Conservation (phyloP, 2,888 invertebrate genomes). For the Drosophila imparisetae region DNA sequence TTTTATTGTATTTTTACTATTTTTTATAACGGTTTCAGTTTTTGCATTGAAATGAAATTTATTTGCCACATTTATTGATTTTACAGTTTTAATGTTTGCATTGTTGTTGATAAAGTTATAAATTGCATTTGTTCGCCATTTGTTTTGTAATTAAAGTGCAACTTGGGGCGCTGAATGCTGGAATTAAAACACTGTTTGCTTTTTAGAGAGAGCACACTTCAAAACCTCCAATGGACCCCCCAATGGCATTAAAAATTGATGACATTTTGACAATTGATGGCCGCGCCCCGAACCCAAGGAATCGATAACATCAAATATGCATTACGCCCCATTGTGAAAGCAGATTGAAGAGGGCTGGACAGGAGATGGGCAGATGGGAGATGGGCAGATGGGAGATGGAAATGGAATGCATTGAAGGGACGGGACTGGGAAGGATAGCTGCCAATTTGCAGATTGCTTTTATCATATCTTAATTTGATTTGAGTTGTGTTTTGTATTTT, state of each 20-base stretch:
- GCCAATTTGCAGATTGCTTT: slow-evolving; percentile 79
- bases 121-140: slow-evolving; percentile 53
- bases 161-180: neutral
- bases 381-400: neutral
- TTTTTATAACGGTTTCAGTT: neutral
- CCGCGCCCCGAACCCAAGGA: slow-evolving; percentile 48
- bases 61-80: slow-evolving; percentile 36
- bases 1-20: neutral
- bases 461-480: slow-evolving; percentile 79
- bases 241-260: slow-evolving; percentile 68
- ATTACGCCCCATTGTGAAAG: slow-evolving; percentile 48
- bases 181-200: slow-evolving; percentile 22
- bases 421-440: slow-evolving; percentile 18
- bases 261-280: slow-evolving; percentile 80
- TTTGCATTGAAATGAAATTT: slow-evolving; percentile 33
- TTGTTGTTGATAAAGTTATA: slow-evolving; percentile 40
- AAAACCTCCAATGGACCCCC: slow-evolving; percentile 23
- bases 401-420: neutral
- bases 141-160: slow-evolving; percentile 45
- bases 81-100: slow-evolving; percentile 12
- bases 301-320: slow-evolving; percentile 80
- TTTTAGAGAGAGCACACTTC: slow-evolving; percentile 43
- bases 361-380: neutral
- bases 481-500: slow-evolving; percentile 67
- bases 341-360: slow-evolving; percentile 13